Conservation (phyloP, 2,888 invertebrate species). For the Ganaspis brasiliensis region DNA sequence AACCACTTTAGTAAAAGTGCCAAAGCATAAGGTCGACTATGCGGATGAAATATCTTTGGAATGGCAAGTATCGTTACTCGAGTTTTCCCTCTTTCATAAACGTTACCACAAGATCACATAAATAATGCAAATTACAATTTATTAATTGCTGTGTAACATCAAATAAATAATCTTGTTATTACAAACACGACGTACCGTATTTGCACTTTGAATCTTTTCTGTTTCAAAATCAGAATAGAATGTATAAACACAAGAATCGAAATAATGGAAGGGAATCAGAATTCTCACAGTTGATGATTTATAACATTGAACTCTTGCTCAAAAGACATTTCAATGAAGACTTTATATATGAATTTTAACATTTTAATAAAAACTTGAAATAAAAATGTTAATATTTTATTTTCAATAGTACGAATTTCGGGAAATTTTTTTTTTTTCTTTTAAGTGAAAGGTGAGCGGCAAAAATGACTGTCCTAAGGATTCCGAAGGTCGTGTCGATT, state of each 20-base stretch:
- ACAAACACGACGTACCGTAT: background rate
- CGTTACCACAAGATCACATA: conserved; percentile 50
- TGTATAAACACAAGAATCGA: too few species aligned
- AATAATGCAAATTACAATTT: conserved; percentile 67
- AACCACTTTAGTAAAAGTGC: conserved; percentile 3
- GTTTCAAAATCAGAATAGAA: too few species aligned
- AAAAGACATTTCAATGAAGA: too few species aligned
- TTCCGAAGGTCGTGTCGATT: conserved; percentile 32
- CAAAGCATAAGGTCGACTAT: conserved; percentile 29
- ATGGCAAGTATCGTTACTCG: conserved; percentile 15
- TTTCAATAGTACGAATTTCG: too few species aligned
- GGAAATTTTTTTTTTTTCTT: conserved; percentile 5
- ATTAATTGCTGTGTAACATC: conserved; percentile 67
- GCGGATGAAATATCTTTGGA: conserved; percentile 35
- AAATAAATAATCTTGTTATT: conserved; percentile 57
- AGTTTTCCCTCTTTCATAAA: conserved; percentile 19
- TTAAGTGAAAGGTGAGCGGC: conserved; percentile 18
- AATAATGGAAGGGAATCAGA: too few species aligned
- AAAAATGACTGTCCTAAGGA: conserved; percentile 30
- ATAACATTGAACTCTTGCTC: too few species aligned
- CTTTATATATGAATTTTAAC: too few species aligned
- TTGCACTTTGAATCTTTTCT: too few species aligned
- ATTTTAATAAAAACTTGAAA: too few species aligned
- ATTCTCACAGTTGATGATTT: too few species aligned
- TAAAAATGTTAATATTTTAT: too few species aligned